phyloP scores from a whole-genome alignment of 2,113 vertebrate species.

The Pardalotus punctatus region DNA sequence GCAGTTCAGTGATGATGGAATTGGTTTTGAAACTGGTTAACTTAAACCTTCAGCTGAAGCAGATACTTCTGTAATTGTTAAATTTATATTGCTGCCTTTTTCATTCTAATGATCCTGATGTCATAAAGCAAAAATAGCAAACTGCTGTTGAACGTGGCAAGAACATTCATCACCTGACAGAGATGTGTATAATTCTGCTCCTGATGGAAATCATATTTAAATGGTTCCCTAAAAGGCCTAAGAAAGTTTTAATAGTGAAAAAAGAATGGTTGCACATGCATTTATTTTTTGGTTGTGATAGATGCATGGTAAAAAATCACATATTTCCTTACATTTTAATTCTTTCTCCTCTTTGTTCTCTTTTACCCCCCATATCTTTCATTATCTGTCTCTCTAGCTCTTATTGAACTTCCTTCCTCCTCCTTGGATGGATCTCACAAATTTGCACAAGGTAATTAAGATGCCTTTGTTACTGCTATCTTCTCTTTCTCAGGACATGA shows the following conservation, averaged over 20 bases:
- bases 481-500: neutral
- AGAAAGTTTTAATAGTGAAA: neutral
- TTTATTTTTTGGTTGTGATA: neutral
- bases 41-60: neutral
- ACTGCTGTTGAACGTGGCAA: neutral
- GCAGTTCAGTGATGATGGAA: neutral
- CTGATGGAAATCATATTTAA: neutral
- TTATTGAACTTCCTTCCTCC: constrained; percentile 73
- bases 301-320: neutral
- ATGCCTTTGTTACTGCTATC: neutral
- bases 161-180: neutral
- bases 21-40: neutral
- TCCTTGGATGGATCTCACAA: constrained; percentile 75
- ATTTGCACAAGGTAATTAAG: constrained; percentile 74
- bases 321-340: neutral
- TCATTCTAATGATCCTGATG: neutral
- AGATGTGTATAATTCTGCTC: neutral
- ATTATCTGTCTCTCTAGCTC: constrained; percentile 36
- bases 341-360: neutral
- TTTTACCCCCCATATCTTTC: neutral
- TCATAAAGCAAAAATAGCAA: neutral
- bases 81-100: neutral
- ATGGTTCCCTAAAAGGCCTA: neutral
- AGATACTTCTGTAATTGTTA: neutral
- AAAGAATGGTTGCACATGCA: neutral